phyloP scores from a whole-genome alignment of 1,140 invertebrate genomes.

The Lordiphosa clarofinis region DNA sequence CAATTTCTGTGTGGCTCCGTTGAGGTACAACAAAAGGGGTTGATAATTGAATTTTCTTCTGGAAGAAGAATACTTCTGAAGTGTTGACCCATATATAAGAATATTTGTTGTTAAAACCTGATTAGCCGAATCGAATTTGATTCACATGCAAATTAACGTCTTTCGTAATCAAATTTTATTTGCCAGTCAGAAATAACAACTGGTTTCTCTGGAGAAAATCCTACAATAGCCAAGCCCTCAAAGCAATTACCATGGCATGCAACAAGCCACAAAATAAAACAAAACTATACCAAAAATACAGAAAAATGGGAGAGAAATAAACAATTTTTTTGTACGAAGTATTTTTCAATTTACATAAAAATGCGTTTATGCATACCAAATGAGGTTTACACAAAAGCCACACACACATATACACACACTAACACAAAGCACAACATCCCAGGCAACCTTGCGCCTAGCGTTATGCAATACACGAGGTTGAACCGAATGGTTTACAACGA shows the following conservation, averaged over 20 bases:
- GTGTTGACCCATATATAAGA: too few relatives aligned
- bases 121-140: not conserved
- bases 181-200: too few relatives aligned
- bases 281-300: conserved; percentile 5
- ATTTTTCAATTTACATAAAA: conserved; percentile 76
- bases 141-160: conserved; percentile 11
- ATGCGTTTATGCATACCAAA: conserved; percentile 74
- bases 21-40: conserved; percentile 28
- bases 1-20: conserved; percentile 43
- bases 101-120: conserved; percentile 2
- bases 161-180: conserved; percentile 10
- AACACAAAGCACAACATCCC: not conserved
- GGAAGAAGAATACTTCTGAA: not conserved
- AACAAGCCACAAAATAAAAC: conserved; percentile 11
- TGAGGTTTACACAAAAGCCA: conserved; percentile 46
- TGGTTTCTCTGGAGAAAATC: too few relatives aligned
- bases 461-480: conserved; percentile 45
- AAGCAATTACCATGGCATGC: conserved; percentile 34
- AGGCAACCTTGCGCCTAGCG: conserved; percentile 45
- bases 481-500: not conserved
- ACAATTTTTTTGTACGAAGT: conserved; percentile 46
- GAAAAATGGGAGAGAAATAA: conserved; percentile 13
- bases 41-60: conserved; percentile 30
- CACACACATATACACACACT: conserved; percentile 9
- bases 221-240: conserved; percentile 5